phyloP scores from a whole-genome alignment of 2,797 vertebrate genomes.

The Geotrypetes seraphini region DNA sequence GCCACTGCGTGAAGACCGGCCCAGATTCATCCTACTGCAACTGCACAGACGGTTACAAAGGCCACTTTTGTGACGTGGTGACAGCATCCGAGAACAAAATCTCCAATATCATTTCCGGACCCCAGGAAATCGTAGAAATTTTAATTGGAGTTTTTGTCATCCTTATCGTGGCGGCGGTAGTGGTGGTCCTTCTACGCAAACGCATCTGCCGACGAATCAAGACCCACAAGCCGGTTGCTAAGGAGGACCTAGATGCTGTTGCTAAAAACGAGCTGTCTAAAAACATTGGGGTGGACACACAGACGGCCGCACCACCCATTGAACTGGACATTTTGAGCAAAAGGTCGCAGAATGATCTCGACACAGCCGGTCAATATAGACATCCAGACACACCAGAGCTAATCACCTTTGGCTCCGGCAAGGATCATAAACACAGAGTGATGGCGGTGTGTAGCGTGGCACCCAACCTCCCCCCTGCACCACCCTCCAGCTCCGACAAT shows the following conservation, averaged over 20 bases:
- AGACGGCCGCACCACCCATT: conserved; percentile 50
- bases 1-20: conserved; percentile 48
- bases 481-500: conserved; percentile 68
- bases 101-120: conserved; percentile 40
- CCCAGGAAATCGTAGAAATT: conserved; percentile 68
- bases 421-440: conserved; percentile 53
- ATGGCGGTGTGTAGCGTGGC: conserved; percentile 90
- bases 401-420: conserved; percentile 46
- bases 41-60: conserved; percentile 27
- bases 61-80: conserved; percentile 29
- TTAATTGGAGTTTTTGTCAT: conserved; percentile 43
- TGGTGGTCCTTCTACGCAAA: conserved; percentile 57
- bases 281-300: conserved; percentile 58
- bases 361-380: conserved; percentile 44
- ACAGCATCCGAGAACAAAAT: conserved; percentile 35
- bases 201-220: conserved; percentile 55
- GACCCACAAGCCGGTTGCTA: conserved; percentile 67
- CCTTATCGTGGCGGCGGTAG: conserved; percentile 41
- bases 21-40: conserved; percentile 51
- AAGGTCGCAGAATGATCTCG: conserved; percentile 51
- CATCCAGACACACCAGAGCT: conserved; percentile 44
- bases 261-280: conserved; percentile 65
- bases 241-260: conserved; percentile 83
- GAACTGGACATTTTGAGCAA: conserved; percentile 69
- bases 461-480: conserved; percentile 72